These are phyloP conservation scores for Zaprionus lachaisei DNA, from an alignment of 1,140 invertebrate species.

Conservation along the genomic window DNA sequence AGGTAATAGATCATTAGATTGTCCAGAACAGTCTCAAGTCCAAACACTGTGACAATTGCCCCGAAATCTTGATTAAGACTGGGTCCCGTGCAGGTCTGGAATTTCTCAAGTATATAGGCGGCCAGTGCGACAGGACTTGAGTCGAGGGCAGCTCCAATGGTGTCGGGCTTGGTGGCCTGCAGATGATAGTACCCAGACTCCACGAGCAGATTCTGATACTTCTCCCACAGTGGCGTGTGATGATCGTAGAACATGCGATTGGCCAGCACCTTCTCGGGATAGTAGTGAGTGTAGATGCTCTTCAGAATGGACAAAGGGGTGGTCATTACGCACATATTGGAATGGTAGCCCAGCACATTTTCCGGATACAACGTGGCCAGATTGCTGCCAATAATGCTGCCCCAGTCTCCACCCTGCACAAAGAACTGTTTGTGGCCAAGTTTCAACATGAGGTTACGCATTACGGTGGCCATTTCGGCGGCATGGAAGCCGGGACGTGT, in stretches of 20 bases:
- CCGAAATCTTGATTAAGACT: constrained; percentile 88
- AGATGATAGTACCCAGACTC: constrained; percentile 93
- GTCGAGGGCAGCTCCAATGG: constrained; percentile 88
- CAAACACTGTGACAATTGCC: constrained; percentile 86
- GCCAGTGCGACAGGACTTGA: constrained; percentile 91
- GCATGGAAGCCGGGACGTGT: constrained; percentile 87
- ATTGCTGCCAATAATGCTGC: constrained; percentile 86
- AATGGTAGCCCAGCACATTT: constrained; percentile 87
- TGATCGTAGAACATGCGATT: constrained; percentile 85
- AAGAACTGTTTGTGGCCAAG: constrained; percentile 92
- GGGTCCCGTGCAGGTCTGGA: constrained; percentile 92
- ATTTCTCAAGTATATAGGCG: constrained; percentile 94
- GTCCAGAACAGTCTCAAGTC: constrained; percentile 91
- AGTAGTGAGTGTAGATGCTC: constrained; percentile 62
- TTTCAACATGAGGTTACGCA: constrained; percentile 93
- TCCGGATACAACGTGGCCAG: constrained; percentile 90
- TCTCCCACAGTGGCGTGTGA: constrained; percentile 87
- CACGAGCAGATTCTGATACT: constrained; percentile 85
- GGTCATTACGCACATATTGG: constrained; percentile 86
- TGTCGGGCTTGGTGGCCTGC: constrained; percentile 96
- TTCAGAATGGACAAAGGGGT: constrained; percentile 67
- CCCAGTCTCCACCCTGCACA: constrained; percentile 94
- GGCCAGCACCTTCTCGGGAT: constrained; percentile 83
- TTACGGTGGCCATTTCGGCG: constrained; percentile 89
- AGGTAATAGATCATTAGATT: constrained; percentile 96